phyloP scores from a whole-genome alignment of 1,140 invertebrate genomes.

The Meloidogyne exigua region DNA sequence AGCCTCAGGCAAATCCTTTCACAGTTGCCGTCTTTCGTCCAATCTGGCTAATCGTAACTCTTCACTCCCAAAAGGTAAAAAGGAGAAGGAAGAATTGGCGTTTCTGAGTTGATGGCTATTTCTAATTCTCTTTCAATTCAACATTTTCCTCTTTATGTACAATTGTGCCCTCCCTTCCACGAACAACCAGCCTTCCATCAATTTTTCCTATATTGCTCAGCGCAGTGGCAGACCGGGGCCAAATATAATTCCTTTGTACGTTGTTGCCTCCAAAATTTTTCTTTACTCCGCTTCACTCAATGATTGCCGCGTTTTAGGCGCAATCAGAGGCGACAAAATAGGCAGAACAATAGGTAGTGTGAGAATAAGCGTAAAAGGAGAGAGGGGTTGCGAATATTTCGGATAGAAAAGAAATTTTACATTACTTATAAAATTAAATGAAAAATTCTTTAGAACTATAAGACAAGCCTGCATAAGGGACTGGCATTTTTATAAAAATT shows the following conservation, averaged over 20 bases:
- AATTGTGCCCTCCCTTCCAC: not conserved
- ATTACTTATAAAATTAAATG: not conserved
- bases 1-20: constrained; percentile 1
- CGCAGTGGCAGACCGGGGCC: not conserved
- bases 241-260: not conserved
- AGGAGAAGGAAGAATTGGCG: not conserved
- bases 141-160: not conserved
- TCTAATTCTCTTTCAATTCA: not conserved
- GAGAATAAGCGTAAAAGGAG: not conserved
- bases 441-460: too few species aligned
- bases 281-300: not conserved
- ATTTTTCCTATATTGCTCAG: not conserved
- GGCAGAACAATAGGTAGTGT: not conserved
- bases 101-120: not conserved
- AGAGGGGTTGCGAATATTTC: not conserved
- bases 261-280: not conserved
- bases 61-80: not conserved
- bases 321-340: not conserved
- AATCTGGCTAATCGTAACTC: not conserved
- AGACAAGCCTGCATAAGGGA: too few species aligned
- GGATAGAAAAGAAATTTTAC: not conserved
- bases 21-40: not conserved
- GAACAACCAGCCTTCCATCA: not conserved
- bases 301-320: not conserved
- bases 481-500: too few species aligned